phyloP scores from a whole-genome alignment of 2,113 vertebrate species.

The Amazona guildingii region DNA sequence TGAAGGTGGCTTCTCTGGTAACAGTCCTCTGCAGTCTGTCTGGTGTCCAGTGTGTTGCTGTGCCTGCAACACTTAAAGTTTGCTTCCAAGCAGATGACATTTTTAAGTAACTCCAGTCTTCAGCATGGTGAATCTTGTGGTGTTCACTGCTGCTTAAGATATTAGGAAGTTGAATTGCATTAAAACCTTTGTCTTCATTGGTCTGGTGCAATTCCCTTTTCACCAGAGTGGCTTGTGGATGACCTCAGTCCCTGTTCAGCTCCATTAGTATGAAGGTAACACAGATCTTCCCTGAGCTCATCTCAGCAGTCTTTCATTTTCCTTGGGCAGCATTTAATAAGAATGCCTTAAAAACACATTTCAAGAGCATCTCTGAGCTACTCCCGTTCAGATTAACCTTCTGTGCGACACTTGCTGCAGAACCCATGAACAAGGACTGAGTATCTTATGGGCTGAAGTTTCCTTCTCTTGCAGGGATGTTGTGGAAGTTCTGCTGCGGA shows the following conservation, averaged over 20 bases:
- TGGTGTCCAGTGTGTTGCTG: background rate
- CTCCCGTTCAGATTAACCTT: background rate
- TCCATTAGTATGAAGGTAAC: background rate
- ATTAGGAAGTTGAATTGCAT: background rate
- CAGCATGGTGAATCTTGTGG: background rate
- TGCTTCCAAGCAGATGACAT: background rate
- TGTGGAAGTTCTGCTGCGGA: conserved; percentile 91
- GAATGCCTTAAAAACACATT: background rate
- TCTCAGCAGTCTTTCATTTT: background rate
- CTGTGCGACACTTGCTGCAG: background rate
- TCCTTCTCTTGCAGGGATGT: conserved; percentile 83
- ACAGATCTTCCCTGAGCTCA: background rate
- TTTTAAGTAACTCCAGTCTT: background rate
- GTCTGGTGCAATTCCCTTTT: background rate
- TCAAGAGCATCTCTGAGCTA: background rate
- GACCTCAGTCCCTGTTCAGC: background rate
- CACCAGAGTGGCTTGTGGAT: background rate
- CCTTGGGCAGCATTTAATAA: background rate
- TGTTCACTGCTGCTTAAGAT: background rate
- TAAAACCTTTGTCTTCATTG: background rate
- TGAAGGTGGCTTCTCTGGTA: background rate
- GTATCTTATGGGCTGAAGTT: background rate
- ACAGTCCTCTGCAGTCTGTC: background rate
- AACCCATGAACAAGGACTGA: background rate
- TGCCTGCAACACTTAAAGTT: background rate